Base-by-base conservation (phyloP, 2,113 vertebrate species). In the Syngnathoides biaculeatus region DNA sequence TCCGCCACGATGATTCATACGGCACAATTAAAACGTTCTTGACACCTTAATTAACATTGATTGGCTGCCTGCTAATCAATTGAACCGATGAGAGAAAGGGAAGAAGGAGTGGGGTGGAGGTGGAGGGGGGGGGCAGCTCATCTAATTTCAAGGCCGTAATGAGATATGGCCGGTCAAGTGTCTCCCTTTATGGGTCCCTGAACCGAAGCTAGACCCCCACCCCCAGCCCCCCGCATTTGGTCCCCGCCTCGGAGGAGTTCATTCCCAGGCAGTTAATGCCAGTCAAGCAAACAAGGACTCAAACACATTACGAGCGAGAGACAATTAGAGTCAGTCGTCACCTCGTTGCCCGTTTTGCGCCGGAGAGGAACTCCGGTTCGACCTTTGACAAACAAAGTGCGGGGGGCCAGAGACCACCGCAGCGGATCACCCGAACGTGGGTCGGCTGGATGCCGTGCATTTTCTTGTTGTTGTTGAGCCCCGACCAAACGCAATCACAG, bases 21-120 rank as follows among this genome's bases (percentile, higher is more conserved):
- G 9, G 71, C 76, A 86, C 88, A 89, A 91, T 91, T 91, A 91
- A 90, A 90, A 73, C 83, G 84, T 84, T 87, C 88, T 87, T 85
- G 80, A 84, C 88, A 85, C 87, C 88, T 92, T 92, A 92, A 92
- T 92, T 92, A 91, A 87, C 90, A 91, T 92, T 90, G 90, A 92
- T 92, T 87, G 87, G 79, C 78, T 77, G 73, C 75, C 78, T 80
- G 83, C 85, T 83, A 88, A 92, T 92, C 90, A 87, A 91, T 92
- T 27, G 76, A 73, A 74, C 68, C 79, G 61, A 82, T 77, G 81
- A 79, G 78, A 83, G 77, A 67, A 69, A 20, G 82, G 77, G 86
- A 79, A 85, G 79, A 6, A 6, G 30, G 85, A 72, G 79, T 71
- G 80, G 78, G 76, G 56, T 68, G 73, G 68, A 75, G 75, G n/a